Evolutionary conservation across 2,113 vertebrate genomes (phyloP), one percentile per base, ranked within the genome.

Genomic region (Anguilla japonica): DNA sequence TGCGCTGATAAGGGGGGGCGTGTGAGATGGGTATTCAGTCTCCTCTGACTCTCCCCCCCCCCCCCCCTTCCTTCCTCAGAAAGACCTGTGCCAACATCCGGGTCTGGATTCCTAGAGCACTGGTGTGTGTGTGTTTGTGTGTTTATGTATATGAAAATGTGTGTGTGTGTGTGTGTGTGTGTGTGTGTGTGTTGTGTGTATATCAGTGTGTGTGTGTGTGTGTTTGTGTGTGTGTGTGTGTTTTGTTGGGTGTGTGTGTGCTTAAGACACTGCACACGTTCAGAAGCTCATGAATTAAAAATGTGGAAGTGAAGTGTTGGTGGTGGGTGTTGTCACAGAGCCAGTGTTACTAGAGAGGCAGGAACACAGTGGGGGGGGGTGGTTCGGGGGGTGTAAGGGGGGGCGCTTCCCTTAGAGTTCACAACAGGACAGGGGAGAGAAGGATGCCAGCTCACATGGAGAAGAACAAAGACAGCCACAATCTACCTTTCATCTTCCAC

Each of bases 241-340:
- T 67, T 67, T 20, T 67, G 82, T 83, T 78, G 84, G 39, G 82
- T 79, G 86, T n/a, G 34, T 2, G 53, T 8, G 9, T 75, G 43
- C 39, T 18, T 22, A 39, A 90, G 86, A 87, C 85, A 79, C 84
- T 75, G 75, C 79, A 67, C 81, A 89, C n/a, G 84, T 92, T 90
- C 86, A 90, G 88, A 89, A 87, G 84, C 43, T 67, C 78, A 90
- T 91, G 84, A 90, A 93, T 93, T 90, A 92, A 92, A 88, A 90
- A 92, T 82, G 85, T 91, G 89, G 83, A 85, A 82, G 85, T 87
- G 88, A 87, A 79, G 84, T 82, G 85, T 91, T 71, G 71, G 20
- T n/a, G 71, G 71, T 75, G 71, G 60, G 22, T 20, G 60, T 67
- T 67, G 60, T 67, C 60, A 67, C 22, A 26, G 18, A 93, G 87